Base-by-base conservation (phyloP, 2,888 invertebrate species). In the Boloria selene region DNA sequence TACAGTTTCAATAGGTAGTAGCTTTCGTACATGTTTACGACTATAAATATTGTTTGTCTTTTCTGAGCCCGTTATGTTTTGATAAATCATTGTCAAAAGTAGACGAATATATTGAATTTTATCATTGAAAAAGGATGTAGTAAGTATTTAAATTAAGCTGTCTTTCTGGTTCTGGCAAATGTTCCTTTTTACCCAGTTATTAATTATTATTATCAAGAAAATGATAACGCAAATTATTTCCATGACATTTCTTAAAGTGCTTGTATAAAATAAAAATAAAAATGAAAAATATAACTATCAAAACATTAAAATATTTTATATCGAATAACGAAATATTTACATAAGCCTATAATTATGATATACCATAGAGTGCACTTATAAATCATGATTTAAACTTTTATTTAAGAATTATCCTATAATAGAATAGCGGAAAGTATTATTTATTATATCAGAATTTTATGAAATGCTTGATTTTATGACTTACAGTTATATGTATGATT, bases 1-100 rank as follows among this genome's bases (percentile, higher is more conserved):
- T 73, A 71, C 73, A 68, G 70, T 71, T 71, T 60, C 65, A 67
- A 69, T 70, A 65, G 58, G 64, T 66, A 67, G 64, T 65, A 67
- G 58, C 67, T 67, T 58, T 53, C 61, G 45, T 55, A 54, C 38
- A 10, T 51, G 26, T 66, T 64, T 61, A 63, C 61, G 38, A 61
- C 49, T 69, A 64, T 63, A 68, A 63, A 65, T 65, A 64, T 54
- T 64, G 65, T 68, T 64, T 54, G 58, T 64, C 63, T 44, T 63
- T 59, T 38, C 17, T 0, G 16, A 63, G 38, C 49, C 64, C 63
- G 66, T 61, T 69, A 64, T 58, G 18, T 50, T 49, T 53, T 56
- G 67, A 68, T 69, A 71, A 69, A 72, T 70, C 67, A 64, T 67
- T 47, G 64, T 65, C 55, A 18, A 59, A 58, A 50, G n/a, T 49